phyloP scores from a whole-genome alignment of 2,113 vertebrate species.

The Harpagus bidentatus region DNA sequence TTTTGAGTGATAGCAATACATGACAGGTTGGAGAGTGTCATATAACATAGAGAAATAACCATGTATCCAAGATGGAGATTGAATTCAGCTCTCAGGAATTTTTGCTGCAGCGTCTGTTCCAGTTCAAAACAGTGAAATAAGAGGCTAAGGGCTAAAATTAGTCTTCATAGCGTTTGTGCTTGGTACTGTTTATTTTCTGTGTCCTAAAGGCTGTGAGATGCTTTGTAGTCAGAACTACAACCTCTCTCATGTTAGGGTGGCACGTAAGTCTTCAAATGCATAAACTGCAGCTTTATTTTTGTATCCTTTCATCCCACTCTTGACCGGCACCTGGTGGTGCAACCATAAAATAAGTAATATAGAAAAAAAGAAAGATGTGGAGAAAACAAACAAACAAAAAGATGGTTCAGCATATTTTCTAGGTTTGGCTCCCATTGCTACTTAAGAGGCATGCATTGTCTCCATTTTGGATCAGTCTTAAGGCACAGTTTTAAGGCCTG shows the following conservation, averaged over 20 bases:
- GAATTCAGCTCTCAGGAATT: background rate
- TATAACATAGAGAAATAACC: background rate
- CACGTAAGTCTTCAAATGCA: background rate
- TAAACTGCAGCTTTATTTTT: background rate
- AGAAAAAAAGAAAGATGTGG: background rate
- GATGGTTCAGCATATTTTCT: background rate
- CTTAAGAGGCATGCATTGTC: background rate
- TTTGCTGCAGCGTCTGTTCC: background rate
- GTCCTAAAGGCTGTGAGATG: background rate
- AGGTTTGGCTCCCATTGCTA: background rate
- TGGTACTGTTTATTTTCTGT: background rate
- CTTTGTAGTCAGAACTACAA: background rate
- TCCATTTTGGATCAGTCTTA: background rate
- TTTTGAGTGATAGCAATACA: background rate
- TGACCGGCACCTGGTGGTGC: background rate
- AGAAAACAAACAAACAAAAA: background rate
- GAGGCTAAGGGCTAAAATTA: background rate
- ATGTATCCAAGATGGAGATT: background rate
- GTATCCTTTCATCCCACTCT: background rate
- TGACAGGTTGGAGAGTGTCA: constrained; percentile 9
- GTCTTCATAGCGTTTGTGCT: background rate
- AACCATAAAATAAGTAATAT: background rate
- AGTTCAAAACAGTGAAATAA: background rate
- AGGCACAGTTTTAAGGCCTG: background rate
- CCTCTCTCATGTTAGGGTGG: background rate